Percentiles rank a stretch among this genome's conserved stretches.
Conservation (phyloP, 2,113 vertebrate species). For the Steatornis caripensis region DNA sequence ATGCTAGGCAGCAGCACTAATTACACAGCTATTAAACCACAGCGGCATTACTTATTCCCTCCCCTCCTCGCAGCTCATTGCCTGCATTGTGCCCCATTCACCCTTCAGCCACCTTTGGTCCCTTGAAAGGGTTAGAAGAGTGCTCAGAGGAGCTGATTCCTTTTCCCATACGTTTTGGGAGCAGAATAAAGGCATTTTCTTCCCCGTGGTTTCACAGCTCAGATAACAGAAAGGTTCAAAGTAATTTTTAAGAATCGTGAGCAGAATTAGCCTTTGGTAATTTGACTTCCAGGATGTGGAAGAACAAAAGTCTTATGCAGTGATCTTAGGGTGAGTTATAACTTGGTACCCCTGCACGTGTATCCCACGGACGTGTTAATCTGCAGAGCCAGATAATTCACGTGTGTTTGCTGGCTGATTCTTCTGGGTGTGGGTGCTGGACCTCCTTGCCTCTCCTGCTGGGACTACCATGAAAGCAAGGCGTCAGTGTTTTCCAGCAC, state of each 20-base stretch:
- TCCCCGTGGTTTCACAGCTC: constrained; percentile 7
- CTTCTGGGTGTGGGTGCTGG: fast-evolving
- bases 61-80: neutral
- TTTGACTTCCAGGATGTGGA: neutral
- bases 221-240: neutral
- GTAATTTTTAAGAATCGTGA: neutral
- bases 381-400: neutral
- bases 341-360: neutral
- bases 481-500: neutral
- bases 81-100: neutral
- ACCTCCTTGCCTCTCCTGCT: neutral
- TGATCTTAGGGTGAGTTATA: neutral
- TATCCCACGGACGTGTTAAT: neutral
- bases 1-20: neutral
- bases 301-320: neutral
- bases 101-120: neutral
- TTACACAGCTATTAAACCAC: neutral
- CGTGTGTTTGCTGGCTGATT: neutral
- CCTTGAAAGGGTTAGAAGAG: constrained; percentile 6
- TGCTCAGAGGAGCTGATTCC: neutral
- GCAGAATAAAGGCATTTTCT: constrained; percentile 37
- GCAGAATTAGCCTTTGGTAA: neutral
- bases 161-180: neutral
- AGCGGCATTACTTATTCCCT: neutral
- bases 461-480: neutral